Base-by-base conservation (phyloP, 1,140 invertebrate species). In the Rhagoletis pomonella region DNA sequence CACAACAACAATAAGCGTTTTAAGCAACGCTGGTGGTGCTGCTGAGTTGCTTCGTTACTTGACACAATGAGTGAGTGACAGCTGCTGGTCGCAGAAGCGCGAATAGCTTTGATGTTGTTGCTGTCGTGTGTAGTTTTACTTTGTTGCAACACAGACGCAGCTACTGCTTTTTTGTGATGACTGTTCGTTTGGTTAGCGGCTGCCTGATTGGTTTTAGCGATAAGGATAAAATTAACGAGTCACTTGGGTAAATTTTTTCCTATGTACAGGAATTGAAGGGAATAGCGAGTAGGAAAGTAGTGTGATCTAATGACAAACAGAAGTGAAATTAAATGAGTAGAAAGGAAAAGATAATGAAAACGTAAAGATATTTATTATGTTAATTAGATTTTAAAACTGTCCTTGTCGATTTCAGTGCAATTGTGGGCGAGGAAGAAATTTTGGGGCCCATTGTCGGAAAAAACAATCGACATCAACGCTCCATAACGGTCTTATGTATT, bases 11-110 rank as follows among this genome's bases (percentile, higher is more conserved):
- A 29, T 29, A 29, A 29, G 29, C 60, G 60, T n/a, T 14, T 4
- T 62, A 7, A 77, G 4, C 42, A 77, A 50, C 42, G 73, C 29
- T 55, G 73, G 50, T 19, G 67, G 5, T 29, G n/a, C n/a, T 58
- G 73, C 73, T 17, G 17, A 81, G 73, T 81, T 81, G 73, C 73
- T 81, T 81, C 73, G 55, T 81, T 81, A 81, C 47, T 81, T 81
- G 73, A 81, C 50, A 81, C 73, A 50, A 81, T 81, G 73, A 81
- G 73, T 81, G 73, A 81, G 73, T 81, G 73, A 81, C 73, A 81
- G 73, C 73, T 81, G 73, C 19, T 81, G 73, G 73, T 81, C 47
- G 73, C n/a, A 29, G 17, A 50, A 77, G 14, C 29, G 29, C 29
- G 29, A 29, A 29, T 77, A 81, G 55, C 44, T 81, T 81, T 73